Evolutionary conservation across 2,797 vertebrate genomes (phyloP), one percentile per base, ranked within the genome.

Genomic region (Sitta carolinensis): DNA sequence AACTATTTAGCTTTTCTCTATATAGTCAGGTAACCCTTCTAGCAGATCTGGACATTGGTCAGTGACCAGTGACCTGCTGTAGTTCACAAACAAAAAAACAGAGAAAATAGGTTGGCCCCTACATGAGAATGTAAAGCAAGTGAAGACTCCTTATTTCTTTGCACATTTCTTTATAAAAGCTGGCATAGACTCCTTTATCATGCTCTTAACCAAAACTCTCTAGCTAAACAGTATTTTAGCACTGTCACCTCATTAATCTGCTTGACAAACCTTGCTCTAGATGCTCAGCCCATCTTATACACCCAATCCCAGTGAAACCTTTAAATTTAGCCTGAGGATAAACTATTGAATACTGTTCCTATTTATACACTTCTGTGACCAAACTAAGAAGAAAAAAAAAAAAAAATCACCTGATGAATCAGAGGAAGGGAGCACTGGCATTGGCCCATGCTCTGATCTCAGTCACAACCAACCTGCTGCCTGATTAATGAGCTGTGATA

Each of bases 401-500:
- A 78, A 47, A 45, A 63, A 58, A 66, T 77, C 86, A 95, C 81
- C 93, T 90, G 94, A 94, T 87, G 93, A 91, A 92, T 94, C 92
- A 61, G 81, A 84, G 74, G 58, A 76, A 52, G 72, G 63, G 62
- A 95, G 51, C 87, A 61, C 85, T 84, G 93, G 94, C 94, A 90
- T 86, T 90, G 87, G 80, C 95, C 74, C 94, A 86, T 1, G 1
- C 63, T 92, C 94, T 97, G 96, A 97, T 88, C 97, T 97, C 97
- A 96, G 79, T 63, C 34, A 0, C 55, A 89, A 64, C 93, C 76
- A 94, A 78, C 62, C 84, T 57, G 64, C 87, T 87, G 79, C 85
- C 96, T 95, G 97, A 95, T 93, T 83, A 87, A 96, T 82, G 90
- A 93, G 84, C 82, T 78, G 90, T 97, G 97, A 97, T 83, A 84